Percentiles rank a stretch among this genome's conserved stretches.
Evolutionary conservation across 1,140 invertebrate species (phyloP).

Genomic region (Leptinotarsa texana): DNA sequence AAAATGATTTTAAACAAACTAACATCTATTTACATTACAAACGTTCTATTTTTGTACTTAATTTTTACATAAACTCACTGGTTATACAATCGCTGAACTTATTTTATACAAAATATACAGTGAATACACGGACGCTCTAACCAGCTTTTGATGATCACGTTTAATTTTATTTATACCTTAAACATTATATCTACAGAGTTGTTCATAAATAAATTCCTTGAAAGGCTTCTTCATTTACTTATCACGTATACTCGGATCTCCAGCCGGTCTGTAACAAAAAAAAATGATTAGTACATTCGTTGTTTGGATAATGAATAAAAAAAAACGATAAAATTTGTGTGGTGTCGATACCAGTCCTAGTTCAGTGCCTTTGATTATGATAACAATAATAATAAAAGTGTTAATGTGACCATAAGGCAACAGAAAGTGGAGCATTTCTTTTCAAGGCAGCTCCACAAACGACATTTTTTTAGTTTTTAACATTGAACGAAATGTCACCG

Average conservation of each 20-base stretch:
- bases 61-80: conserved; percentile 46
- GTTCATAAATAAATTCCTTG: conserved; percentile 40
- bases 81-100: conserved; percentile 39
- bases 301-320: too few species aligned
- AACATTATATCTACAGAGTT: conserved; percentile 40
- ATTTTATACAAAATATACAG: conserved; percentile 33
- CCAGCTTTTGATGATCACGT: conserved; percentile 40
- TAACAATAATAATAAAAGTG: too few species aligned
- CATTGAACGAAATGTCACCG: too few species aligned
- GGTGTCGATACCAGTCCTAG: too few species aligned
- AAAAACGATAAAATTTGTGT: too few species aligned
- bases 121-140: conserved; percentile 33
- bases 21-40: conserved; percentile 52
- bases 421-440: too few species aligned
- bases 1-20: conserved; percentile 46
- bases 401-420: too few species aligned
- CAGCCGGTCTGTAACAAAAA: conserved; percentile 54
- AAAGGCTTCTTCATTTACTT: conserved; percentile 38
- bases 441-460: too few species aligned
- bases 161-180: conserved; percentile 33
- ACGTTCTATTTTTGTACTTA: conserved; percentile 50
- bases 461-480: too few species aligned
- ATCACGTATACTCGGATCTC: conserved; percentile 57
- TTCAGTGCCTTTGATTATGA: too few species aligned
- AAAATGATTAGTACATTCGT: conserved; percentile 25